Evolutionary conservation across 2,113 vertebrate species (phyloP).

Genomic region (Phalacrocorax brasilianus): DNA sequence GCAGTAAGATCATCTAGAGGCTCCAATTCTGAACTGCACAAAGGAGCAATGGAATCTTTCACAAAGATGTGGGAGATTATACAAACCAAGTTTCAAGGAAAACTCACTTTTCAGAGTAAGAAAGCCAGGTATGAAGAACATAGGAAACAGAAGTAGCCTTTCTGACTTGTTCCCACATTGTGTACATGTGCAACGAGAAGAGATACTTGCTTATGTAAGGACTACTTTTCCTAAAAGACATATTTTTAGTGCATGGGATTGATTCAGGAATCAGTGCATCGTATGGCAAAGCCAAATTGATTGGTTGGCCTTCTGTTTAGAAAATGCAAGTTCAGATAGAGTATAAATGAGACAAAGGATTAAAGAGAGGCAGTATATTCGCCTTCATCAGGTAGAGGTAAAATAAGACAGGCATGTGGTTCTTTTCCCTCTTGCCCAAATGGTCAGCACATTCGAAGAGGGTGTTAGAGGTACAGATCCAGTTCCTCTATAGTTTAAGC

Average conservation of each 20-base stretch:
- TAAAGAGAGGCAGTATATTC: neutral
- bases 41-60: neutral
- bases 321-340: neutral
- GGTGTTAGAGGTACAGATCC: neutral
- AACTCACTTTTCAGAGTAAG: neutral
- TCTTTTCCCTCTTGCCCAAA: neutral
- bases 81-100: neutral
- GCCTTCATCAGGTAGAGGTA: neutral
- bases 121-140: neutral
- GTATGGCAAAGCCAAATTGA: neutral
- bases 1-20: neutral
- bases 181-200: neutral
- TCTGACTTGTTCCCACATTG: neutral
- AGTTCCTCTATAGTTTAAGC: neutral
- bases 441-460: neutral
- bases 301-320: neutral
- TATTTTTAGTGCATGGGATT: neutral
- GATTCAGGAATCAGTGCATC: neutral
- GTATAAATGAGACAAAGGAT: neutral
- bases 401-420: neutral
- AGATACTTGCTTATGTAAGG: neutral
- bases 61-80: neutral
- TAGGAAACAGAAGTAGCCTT: neutral
- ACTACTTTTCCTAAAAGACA: neutral
- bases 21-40: neutral